phyloP scores from a whole-genome alignment of 2,113 vertebrate genomes.

The Kryptolebias marmoratus region DNA sequence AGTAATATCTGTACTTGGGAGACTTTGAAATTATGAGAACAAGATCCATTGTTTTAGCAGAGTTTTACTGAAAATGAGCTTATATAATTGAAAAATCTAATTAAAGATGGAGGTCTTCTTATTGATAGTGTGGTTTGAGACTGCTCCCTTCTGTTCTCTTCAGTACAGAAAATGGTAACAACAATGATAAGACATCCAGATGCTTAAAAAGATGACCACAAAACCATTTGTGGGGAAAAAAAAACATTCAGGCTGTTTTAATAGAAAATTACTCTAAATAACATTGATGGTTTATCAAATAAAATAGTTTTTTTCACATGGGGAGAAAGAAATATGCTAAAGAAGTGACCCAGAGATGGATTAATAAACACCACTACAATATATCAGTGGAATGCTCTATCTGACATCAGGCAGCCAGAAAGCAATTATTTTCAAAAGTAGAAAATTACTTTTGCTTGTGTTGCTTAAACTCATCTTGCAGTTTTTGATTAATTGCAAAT shows the following conservation, averaged over 20 bases:
- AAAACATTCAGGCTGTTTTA: background rate
- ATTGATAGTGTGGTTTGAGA: too few relatives aligned
- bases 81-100: too few relatives aligned
- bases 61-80: too few relatives aligned
- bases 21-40: too few relatives aligned
- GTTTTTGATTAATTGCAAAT: background rate
- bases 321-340: conserved; percentile 45
- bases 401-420: background rate
- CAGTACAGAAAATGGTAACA: too few relatives aligned
- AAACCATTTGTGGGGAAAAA: too few relatives aligned
- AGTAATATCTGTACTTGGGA: too few relatives aligned
- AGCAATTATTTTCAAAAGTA: background rate
- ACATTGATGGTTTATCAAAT: conserved; percentile 38
- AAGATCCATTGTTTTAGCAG: too few relatives aligned
- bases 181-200: too few relatives aligned
- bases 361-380: conserved; percentile 32
- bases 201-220: too few relatives aligned
- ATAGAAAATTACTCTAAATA: background rate
- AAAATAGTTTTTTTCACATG: conserved; percentile 22
- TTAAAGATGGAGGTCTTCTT: too few relatives aligned
- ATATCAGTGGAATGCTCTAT: background rate
- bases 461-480: background rate
- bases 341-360: conserved; percentile 52
- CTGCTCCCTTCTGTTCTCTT: too few relatives aligned
- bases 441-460: background rate